phyloP scores from a whole-genome alignment of 2,113 vertebrate genomes.

The Oreotrochilus melanogaster region DNA sequence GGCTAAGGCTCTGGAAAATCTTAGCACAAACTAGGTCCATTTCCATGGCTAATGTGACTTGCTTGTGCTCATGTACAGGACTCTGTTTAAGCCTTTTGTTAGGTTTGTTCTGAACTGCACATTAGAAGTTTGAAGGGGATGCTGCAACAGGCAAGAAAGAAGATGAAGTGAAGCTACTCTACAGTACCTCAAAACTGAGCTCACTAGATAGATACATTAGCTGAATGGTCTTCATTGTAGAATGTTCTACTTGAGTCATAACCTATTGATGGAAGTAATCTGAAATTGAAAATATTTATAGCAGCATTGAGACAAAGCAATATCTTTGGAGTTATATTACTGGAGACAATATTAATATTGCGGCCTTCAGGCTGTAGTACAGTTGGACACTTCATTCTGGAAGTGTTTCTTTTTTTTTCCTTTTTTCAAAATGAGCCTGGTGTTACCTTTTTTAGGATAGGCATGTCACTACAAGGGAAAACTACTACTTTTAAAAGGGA shows the following conservation, averaged over 20 bases:
- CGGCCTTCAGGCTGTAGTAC: neutral
- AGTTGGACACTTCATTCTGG: neutral
- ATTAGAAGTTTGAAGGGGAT: neutral
- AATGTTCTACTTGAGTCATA: neutral
- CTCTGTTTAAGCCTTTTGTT: neutral
- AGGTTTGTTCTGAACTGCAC: neutral
- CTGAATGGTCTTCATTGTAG: neutral
- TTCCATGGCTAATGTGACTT: neutral
- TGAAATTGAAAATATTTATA: slow-evolving; percentile 57
- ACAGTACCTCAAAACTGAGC: neutral
- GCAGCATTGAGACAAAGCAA: neutral
- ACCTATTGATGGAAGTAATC: slow-evolving; percentile 44
- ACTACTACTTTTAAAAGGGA: slow-evolving; percentile 10
- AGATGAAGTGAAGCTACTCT: slow-evolving; percentile 8
- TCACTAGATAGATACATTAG: neutral
- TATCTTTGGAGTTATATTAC: slow-evolving; percentile 27
- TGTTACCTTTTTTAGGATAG: neutral
- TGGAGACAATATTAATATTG: neutral
- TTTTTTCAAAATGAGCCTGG: neutral
- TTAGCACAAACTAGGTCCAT: neutral
- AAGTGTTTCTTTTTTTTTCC: neutral
- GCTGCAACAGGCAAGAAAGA: neutral
- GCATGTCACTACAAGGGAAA: neutral
- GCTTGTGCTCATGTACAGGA: neutral
- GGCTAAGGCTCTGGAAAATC: neutral